phyloP scores from a whole-genome alignment of 64 coral and sea anemone species.

The Montipora efflorescens region DNA sequence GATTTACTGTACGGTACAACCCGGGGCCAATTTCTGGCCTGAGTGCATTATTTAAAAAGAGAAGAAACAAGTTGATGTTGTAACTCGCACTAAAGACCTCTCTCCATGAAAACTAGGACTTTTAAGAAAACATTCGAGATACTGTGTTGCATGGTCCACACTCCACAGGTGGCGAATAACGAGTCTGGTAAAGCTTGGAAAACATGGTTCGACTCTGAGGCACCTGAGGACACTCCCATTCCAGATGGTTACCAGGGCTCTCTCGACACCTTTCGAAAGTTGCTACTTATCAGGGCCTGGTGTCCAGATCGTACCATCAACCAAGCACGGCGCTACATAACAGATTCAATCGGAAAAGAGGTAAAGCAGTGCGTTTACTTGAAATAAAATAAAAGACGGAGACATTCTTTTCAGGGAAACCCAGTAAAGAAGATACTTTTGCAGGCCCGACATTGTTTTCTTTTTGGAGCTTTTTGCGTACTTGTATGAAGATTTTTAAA shows the following conservation, averaged over 20 bases:
- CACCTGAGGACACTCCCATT: constrained; percentile 88
- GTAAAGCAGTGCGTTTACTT: constrained; percentile 37
- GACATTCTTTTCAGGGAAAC: too few relatives aligned
- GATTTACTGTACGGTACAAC: too few relatives aligned
- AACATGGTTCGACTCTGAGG: constrained; percentile 95
- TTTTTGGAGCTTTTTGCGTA: too few relatives aligned
- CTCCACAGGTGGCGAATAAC: constrained; percentile 47
- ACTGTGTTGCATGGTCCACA: background rate
- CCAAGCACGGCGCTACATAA: constrained; percentile 95
- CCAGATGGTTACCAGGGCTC: constrained; percentile 97
- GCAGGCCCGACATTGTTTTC: too few relatives aligned
- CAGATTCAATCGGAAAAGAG: constrained; percentile 91
- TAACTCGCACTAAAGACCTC: too few relatives aligned
- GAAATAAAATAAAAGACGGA: background rate
- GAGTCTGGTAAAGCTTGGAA: constrained; percentile 94
- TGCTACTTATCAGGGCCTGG: constrained; percentile 94
- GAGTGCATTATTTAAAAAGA: too few relatives aligned
- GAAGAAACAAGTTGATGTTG: too few relatives aligned
- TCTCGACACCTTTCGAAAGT: constrained; percentile 92
- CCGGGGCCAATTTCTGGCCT: too few relatives aligned
- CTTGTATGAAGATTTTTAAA: too few relatives aligned
- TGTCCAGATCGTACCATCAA: constrained; percentile 97
- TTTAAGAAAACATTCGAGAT: background rate
- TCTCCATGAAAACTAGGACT: too few relatives aligned
- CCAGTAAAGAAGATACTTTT: too few relatives aligned